Evolutionary conservation across 2,888 invertebrate species (phyloP).

Genomic region (Cryptocheilus praepositus): DNA sequence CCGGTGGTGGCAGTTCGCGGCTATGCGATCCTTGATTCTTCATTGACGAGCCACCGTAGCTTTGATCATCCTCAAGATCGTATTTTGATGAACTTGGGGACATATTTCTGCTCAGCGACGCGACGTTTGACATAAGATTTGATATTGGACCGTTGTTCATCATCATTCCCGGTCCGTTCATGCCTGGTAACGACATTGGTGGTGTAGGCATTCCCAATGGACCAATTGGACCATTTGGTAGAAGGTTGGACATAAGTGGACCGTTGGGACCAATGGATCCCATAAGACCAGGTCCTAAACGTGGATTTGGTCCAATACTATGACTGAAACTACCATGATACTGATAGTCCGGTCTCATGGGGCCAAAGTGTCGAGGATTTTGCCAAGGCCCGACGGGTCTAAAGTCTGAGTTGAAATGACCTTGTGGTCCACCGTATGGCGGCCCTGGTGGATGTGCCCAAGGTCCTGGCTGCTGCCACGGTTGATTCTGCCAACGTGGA

Average conservation of each 20-base stretch:
- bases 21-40: slow-evolving; percentile 47
- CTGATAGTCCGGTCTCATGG: slow-evolving; percentile 68
- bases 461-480: slow-evolving; percentile 64
- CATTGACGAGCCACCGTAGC: slow-evolving; percentile 31
- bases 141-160: slow-evolving; percentile 59
- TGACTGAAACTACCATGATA: slow-evolving; percentile 68
- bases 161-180: slow-evolving; percentile 61
- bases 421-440: slow-evolving; percentile 51
- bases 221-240: slow-evolving; percentile 60
- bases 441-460: slow-evolving; percentile 71
- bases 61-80: slow-evolving; percentile 59
- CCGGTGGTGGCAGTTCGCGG: slow-evolving; percentile 74
- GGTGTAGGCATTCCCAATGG: slow-evolving; percentile 57
- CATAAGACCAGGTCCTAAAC: slow-evolving; percentile 63
- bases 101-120: slow-evolving; percentile 44
- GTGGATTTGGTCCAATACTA: slow-evolving; percentile 59
- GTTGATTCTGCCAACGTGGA: slow-evolving; percentile 67
- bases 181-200: slow-evolving; percentile 47
- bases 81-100: slow-evolving; percentile 58
- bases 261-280: slow-evolving; percentile 64
- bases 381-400: slow-evolving; percentile 71
- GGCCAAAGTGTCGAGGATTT: slow-evolving; percentile 68
- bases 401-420: slow-evolving; percentile 65
- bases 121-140: slow-evolving; percentile 47
- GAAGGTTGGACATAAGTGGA: slow-evolving; percentile 59